phyloP scores from a whole-genome alignment of 2,888 invertebrate genomes.

The Andrena camellia region DNA sequence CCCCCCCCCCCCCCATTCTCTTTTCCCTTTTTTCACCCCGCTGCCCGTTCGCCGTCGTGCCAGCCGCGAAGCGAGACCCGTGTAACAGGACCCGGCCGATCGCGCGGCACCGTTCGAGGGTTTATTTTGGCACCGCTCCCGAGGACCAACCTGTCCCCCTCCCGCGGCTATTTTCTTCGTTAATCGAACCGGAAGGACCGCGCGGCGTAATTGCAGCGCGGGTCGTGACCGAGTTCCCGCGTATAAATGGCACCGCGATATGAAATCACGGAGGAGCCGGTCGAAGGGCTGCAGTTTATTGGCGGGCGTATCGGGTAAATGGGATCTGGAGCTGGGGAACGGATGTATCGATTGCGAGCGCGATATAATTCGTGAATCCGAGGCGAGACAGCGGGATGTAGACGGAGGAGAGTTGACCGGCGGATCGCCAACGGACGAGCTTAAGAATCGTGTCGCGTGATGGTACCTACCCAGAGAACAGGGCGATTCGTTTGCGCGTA shows the following conservation, averaged over 20 bases:
- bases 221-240: conserved; percentile 63
- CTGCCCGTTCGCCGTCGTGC: not conserved
- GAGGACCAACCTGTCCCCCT: conserved; percentile 39
- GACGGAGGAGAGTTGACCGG: not conserved
- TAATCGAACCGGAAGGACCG: conserved; percentile 62
- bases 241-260: conserved; percentile 53
- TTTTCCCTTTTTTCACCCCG: no score
- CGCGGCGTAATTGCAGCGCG: conserved; percentile 58
- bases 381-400: not conserved
- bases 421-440: not conserved
- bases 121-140: conserved; percentile 61
- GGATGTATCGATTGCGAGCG: not conserved
- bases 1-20: not conserved
- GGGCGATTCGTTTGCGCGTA: not conserved
- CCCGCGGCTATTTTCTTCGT: conserved; percentile 56
- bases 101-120: conserved; percentile 19
- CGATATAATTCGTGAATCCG: not conserved
- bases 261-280: conserved; percentile 33
- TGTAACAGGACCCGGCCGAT: conserved; percentile 38
- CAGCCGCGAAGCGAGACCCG: not conserved
- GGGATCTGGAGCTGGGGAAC: not conserved
- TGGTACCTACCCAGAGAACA: no score
- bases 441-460: not conserved
- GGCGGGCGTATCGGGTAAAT: conserved; percentile 22
- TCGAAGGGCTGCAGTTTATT: conserved; percentile 39